These are phyloP conservation scores for Anastrepha obliqua DNA, from an alignment of 1,140 invertebrate genomes.

Conservation along the genomic window DNA sequence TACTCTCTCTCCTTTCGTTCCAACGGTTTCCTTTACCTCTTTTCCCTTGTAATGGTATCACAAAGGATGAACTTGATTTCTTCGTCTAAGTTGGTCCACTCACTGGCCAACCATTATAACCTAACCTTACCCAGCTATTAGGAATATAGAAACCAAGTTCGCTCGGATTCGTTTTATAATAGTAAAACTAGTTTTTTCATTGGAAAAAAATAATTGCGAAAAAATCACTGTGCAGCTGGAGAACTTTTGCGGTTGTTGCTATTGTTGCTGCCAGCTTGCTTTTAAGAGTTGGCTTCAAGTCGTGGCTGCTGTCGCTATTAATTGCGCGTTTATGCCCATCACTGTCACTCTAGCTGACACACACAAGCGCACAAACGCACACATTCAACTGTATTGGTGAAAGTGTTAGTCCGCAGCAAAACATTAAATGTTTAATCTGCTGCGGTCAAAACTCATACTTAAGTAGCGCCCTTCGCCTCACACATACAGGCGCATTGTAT, in stretches of 20 bases:
- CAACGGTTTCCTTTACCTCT: no score
- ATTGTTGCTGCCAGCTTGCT: background rate
- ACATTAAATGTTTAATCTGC: constrained; percentile 6
- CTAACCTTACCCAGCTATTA: no score
- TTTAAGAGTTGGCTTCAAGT: constrained; percentile 1
- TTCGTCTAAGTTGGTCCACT: no score
- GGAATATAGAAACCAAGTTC: no score
- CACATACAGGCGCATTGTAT: no score
- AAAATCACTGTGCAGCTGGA: background rate
- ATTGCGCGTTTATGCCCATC: constrained; percentile 26
- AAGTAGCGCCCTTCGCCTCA: background rate
- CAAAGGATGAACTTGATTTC: no score
- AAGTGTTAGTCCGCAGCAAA: background rate
- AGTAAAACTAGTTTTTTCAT: no score
- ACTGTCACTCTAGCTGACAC: constrained; percentile 27
- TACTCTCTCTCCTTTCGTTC: no score
- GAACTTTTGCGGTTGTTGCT: background rate
- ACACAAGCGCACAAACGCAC: background rate
- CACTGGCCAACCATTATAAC: no score
- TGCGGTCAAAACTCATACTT: background rate
- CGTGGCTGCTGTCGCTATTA: background rate
- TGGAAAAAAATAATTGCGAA: no score
- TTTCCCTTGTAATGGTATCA: no score
- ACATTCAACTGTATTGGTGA: background rate
- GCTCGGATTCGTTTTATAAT: no score